Conservation (phyloP, 1,140 invertebrate genomes). For the Araneus ventricosus region DNA sequence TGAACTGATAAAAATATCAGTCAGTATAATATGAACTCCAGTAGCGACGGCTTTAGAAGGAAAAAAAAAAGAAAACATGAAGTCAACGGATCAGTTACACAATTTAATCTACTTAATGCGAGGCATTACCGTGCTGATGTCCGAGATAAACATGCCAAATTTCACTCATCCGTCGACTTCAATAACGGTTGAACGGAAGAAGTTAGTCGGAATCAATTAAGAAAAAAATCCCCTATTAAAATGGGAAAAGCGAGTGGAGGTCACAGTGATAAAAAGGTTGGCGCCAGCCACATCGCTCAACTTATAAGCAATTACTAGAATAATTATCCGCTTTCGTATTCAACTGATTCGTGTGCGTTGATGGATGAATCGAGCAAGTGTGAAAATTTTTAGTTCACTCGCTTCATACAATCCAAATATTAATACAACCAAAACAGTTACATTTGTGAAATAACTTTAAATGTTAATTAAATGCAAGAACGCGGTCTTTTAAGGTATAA, state of each 20-base stretch:
- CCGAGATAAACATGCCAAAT: conserved; percentile 42
- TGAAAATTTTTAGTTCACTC: background rate
- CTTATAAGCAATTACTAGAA: conserved; percentile 68
- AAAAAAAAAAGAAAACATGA: background rate
- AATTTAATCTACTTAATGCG: background rate
- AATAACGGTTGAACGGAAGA: conserved; percentile 42
- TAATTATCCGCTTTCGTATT: conserved; percentile 55
- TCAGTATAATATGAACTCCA: background rate
- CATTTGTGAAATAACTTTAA: background rate
- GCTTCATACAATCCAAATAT: background rate
- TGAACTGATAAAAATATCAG: background rate
- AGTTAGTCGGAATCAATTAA: conserved; percentile 55
- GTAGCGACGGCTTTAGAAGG: background rate
- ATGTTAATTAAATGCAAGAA: background rate
- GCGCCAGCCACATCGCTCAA: conserved; percentile 65
- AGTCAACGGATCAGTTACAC: background rate
- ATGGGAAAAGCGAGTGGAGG: conserved; percentile 47
- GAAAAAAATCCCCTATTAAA: conserved; percentile 45
- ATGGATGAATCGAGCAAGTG: conserved; percentile 20
- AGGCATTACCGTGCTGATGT: background rate
- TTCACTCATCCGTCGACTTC: conserved; percentile 32
- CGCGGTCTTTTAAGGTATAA: no score
- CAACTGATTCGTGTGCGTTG: conserved; percentile 50
- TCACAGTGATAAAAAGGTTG: conserved; percentile 65
- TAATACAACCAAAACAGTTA: background rate